Evolutionary conservation across 2,113 vertebrate species (phyloP).

Genomic region (Bucco capensis): DNA sequence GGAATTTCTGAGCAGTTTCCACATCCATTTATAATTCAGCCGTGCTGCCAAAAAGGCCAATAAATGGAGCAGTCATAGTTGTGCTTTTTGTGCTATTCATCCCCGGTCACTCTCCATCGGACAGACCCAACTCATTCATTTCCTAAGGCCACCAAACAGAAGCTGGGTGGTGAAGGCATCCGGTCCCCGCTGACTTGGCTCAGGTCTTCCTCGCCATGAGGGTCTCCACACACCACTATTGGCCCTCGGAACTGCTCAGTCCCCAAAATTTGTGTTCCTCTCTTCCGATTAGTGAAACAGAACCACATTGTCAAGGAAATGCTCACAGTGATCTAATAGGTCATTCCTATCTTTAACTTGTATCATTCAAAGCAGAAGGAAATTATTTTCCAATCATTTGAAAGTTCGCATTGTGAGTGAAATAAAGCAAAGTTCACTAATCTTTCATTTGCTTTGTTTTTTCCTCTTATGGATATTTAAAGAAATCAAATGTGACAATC

Average conservation of each 20-base stretch:
- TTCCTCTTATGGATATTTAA: conserved; percentile 36
- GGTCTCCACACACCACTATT: not conserved
- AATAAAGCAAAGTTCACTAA: conserved; percentile 53
- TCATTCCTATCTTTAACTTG: conserved; percentile 67
- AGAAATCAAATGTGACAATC: conserved; percentile 51
- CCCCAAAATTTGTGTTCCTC: not conserved
- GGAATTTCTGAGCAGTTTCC: conserved; percentile 40
- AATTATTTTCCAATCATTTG: conserved; percentile 16
- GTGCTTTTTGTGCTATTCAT: conserved; percentile 35
- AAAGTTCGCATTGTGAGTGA: conserved; percentile 50
- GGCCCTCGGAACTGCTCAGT: not conserved
- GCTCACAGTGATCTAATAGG: conserved; percentile 63
- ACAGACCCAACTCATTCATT: conserved; percentile 25
- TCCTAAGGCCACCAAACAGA: not conserved
- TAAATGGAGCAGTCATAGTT: conserved; percentile 37
- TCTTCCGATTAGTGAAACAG: not conserved
- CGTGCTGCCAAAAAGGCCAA: not conserved
- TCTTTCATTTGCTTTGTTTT: conserved; percentile 24
- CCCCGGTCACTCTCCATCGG: not conserved
- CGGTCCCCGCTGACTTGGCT: not conserved
- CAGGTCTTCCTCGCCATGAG: not conserved
- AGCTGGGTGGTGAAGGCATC: not conserved
- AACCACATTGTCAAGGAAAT: not conserved
- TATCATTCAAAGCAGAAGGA: conserved; percentile 34
- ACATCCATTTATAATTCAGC: conserved; percentile 49